A percentile compares a stretch with the other conserved stretches of the same genome.
Conservation (phyloP, 2,888 invertebrate genomes). For the Heteromyza rotundicornis region DNA sequence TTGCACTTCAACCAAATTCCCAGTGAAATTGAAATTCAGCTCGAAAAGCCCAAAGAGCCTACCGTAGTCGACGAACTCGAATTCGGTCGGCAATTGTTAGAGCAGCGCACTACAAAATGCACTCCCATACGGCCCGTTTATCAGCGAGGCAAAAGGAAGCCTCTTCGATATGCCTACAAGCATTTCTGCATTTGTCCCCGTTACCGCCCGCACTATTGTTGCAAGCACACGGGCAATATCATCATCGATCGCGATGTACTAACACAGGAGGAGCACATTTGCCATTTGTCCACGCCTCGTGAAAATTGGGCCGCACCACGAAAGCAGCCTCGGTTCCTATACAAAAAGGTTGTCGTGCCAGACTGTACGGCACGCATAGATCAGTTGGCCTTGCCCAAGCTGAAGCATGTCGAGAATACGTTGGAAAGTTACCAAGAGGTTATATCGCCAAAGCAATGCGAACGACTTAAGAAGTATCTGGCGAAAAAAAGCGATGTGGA, state of each 20-base stretch:
- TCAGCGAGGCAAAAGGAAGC: slow-evolving; percentile 33
- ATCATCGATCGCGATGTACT: slow-evolving; percentile 57
- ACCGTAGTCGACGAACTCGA: slow-evolving; percentile 53
- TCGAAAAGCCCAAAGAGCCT: slow-evolving; percentile 2
- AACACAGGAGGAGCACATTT: slow-evolving; percentile 53
- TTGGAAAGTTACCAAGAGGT: slow-evolving; percentile 39
- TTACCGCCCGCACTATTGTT: slow-evolving; percentile 21
- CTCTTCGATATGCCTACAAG: slow-evolving; percentile 42
- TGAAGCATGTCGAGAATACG: slow-evolving; percentile 43
- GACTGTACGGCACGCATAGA: slow-evolving; percentile 55
- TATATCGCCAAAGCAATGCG: slow-evolving; percentile 41
- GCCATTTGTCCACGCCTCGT: slow-evolving; percentile 54
- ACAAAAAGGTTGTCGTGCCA: slow-evolving; percentile 45
- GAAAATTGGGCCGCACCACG: slow-evolving; percentile 37
- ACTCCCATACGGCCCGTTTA: slow-evolving; percentile 45
- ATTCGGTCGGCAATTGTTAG: slow-evolving; percentile 42
- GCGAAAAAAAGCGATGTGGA: slow-evolving; percentile 42
- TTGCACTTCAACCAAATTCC: slow-evolving; percentile 40
- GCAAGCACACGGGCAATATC: slow-evolving; percentile 54
- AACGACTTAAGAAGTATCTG: slow-evolving; percentile 42
- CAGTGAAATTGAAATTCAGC: slow-evolving; percentile 31
- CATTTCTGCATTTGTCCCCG: slow-evolving; percentile 48
- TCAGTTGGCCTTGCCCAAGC: slow-evolving; percentile 49
- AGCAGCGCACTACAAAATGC: slow-evolving; percentile 45
- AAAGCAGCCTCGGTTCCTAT: slow-evolving; percentile 34